Evolutionary conservation across 2,113 vertebrate genomes (phyloP), one percentile per base, ranked within the genome.

Genomic region (Poeciliopsis retropinna): DNA sequence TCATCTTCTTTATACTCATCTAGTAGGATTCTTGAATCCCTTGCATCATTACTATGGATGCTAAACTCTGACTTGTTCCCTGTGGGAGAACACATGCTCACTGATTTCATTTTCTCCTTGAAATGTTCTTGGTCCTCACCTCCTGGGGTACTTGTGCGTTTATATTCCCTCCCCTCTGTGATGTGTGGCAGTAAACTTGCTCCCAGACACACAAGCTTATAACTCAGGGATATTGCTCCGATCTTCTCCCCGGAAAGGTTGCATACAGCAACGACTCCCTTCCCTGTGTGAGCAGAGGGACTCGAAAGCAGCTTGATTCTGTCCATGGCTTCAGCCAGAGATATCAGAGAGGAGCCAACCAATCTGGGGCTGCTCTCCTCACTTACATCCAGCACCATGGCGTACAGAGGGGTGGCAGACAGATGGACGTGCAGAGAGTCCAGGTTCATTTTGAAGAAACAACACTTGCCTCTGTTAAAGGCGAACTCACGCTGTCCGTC

Each of bases 401-500:
- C 92, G 57, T 86, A 94, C 28, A 97, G 93, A 29, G 95, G 95
- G 0, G 83, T 94, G 70, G 82, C 86, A 1, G 63, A 80, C 2
- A 91, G 78, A n/a, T 93, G 92, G 7, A 12, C 12, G 34, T 91
- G 88, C 62, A 95, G 77, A 4, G 84, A 81, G 47, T 82, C 70
- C 67, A 92, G 31, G 51, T 84, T 84, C 67, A 94, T 95, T 89
- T 92, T 93, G 78, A 97, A 96, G 37, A 97, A 87, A 73, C 96
- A 98, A 3, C 94, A 95, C 88, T 98, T 98, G 87, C 96, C 97
- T 88, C 94, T 93, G 64, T 89, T 84, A 39, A 95, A 95, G 14
- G 13, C 3, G 70, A 83, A 76, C 66, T 83, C 73, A 17, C 64
- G 30, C 12, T n/a, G 60, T 5, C 61, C 67, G 3, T 27, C 6